Evolutionary conservation across 2,888 invertebrate genomes (phyloP).

Genomic region (Aleiodes testaceus): DNA sequence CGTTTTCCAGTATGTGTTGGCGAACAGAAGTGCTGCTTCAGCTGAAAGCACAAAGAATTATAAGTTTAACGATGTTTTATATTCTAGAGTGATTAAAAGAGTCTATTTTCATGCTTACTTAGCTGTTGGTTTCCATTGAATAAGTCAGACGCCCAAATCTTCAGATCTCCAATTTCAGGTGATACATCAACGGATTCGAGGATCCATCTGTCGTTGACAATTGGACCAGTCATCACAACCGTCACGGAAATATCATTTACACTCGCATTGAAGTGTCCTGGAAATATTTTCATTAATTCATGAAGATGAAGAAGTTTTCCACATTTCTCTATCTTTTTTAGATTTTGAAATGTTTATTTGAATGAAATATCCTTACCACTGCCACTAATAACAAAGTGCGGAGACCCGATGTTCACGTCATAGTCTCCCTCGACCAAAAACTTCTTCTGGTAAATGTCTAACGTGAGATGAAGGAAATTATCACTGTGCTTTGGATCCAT

Average conservation of each 20-base stretch:
- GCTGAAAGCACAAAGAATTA: too few relatives aligned
- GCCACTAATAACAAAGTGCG: conserved; percentile 69
- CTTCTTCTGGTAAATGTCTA: conserved; percentile 76
- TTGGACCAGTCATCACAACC: conserved; percentile 61
- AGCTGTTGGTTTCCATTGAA: conserved; percentile 78
- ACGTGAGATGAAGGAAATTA: conserved; percentile 76
- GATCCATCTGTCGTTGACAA: conserved; percentile 65
- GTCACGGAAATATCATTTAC: conserved; percentile 61
- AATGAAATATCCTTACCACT: conserved; percentile 74
- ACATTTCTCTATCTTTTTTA: too few relatives aligned
- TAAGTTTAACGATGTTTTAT: too few relatives aligned
- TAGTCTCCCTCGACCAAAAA: conserved; percentile 77
- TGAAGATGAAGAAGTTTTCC: too few relatives aligned
- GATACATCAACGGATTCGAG: conserved; percentile 76
- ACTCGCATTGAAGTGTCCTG: conserved; percentile 67
- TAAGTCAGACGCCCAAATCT: conserved; percentile 76
- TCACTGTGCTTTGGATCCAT: conserved; percentile 77
- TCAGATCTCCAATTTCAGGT: conserved; percentile 79
- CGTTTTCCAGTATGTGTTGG: too few relatives aligned
- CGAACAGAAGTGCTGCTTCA: too few relatives aligned
- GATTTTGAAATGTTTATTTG: too few relatives aligned
- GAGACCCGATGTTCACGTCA: conserved; percentile 76
- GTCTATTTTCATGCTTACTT: conserved; percentile 75
- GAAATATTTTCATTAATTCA: neutral
- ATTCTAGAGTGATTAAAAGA: too few relatives aligned